phyloP scores from a whole-genome alignment of 2,888 invertebrate genomes.

The Colostygia pectinataria region DNA sequence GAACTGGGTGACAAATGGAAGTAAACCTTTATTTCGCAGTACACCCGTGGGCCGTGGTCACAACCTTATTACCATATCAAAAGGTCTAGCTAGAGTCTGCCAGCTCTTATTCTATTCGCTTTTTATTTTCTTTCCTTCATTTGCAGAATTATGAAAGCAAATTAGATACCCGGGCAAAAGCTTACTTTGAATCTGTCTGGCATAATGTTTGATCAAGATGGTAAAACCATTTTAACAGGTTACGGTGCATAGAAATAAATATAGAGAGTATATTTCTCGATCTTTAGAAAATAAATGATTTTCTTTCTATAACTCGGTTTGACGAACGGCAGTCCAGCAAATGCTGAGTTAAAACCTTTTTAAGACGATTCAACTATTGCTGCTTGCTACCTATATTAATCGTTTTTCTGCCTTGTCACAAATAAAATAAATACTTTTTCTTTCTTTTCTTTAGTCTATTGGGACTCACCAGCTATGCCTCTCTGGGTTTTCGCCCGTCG shows the following conservation, averaged over 20 bases:
- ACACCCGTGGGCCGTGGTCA: constrained; percentile 19
- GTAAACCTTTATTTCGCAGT: constrained; percentile 17
- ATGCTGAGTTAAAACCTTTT: no score
- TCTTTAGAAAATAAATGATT: no score
- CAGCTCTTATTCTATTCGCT: constrained; percentile 25
- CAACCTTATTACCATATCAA: constrained; percentile 53
- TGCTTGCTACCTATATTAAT: no score
- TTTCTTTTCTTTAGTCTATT: no score
- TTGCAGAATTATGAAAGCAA: constrained; percentile 12
- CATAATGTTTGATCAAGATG: not conserved
- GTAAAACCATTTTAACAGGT: no score
- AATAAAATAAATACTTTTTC: constrained; percentile 68
- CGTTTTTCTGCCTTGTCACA: no score
- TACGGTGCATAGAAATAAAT: no score
- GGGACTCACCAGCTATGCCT: constrained; percentile 54
- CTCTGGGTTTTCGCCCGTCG: constrained; percentile 85
- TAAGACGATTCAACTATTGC: no score
- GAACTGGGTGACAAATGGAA: no score
- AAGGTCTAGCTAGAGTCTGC: constrained; percentile 32
- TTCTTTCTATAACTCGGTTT: no score
- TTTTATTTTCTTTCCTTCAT: constrained; percentile 29
- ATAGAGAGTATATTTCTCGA: no score
- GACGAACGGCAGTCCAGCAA: no score
- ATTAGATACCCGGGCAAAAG: constrained; percentile 10
- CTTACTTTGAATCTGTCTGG: constrained; percentile 7